Base-by-base conservation (phyloP, 2,797 vertebrate species). In the Notolabrus celidotus region DNA sequence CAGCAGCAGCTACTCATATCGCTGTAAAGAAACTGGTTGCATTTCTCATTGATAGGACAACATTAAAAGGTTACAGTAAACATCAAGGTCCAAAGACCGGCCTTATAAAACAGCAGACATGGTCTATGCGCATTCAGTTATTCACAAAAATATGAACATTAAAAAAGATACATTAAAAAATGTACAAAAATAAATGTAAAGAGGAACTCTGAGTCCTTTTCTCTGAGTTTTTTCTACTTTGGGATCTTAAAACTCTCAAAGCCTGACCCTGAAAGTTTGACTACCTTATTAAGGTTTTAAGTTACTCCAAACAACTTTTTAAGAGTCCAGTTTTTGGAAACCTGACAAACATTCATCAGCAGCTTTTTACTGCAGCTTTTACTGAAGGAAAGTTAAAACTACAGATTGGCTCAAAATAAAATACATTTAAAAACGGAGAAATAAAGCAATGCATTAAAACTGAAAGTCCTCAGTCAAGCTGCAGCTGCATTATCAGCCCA, bases 121-220 rank as follows among this genome's bases (percentile, higher is more conserved):
- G 15, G 8, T 31, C 11, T n/a, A 23, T 16, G 70, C 2, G 10
- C 4, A 20, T 41, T 16, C 3, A 45, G 5, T 10, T 55, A 20
- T 27, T 45, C 38, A 65, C 14, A 39, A 1, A 0, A 46, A 34
- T 33, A 41, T 25, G 17, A 51, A 50, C 49, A 51, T 25, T 38
- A 45, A 23, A 38, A 47, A 38, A 42, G 31, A 31, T 52, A 55
- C 49, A 46, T 27, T 39, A 39, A 23, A 27, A 47, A 38, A 42
- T 42, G 39, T 42, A 42, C 39, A 42, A n/a, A 7, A n/a, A 42
- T 27, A 27, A 6, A 6, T 27, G 3, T 31, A 31, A 31, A 6
- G 29, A 31, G 38, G 16, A 39, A 16, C 5, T 7, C 9, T 16
- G 15, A 39, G 15, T 38, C 15, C 14, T 38, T n/a, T n/a, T n/a